phyloP scores from a whole-genome alignment of 1,140 invertebrate genomes.

The Microplitis demolitor region DNA sequence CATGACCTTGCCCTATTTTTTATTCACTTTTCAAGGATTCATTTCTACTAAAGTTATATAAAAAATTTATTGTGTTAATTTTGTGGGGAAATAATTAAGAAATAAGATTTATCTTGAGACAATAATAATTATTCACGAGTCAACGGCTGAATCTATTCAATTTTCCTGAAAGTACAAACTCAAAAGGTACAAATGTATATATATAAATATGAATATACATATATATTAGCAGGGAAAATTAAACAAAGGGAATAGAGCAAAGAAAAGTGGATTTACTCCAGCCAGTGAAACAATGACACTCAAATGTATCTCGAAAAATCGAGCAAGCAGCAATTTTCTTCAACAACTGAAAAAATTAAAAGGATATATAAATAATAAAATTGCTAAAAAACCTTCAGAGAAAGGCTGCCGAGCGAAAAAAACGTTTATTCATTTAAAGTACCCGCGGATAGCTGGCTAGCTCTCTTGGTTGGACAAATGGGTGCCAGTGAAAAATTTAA shows the following conservation, averaged over 20 bases:
- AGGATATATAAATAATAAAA: background rate
- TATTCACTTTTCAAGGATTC: too few species aligned
- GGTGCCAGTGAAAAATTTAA: background rate
- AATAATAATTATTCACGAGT: conserved; percentile 15
- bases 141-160: conserved; percentile 2
- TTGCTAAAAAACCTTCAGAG: background rate
- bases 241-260: background rate
- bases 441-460: background rate
- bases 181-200: background rate
- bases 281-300: too few species aligned
- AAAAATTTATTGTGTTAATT: too few species aligned
- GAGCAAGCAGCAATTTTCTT: too few species aligned
- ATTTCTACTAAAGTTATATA: too few species aligned
- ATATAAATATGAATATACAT: background rate
- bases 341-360: too few species aligned
- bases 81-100: too few species aligned
- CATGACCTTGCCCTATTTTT: too few species aligned
- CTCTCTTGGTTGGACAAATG: too few species aligned
- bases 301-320: too few species aligned
- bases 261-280: too few species aligned
- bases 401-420: background rate
- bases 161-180: background rate
- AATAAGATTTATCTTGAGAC: conserved; percentile 1
- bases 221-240: background rate
- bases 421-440: conserved; percentile 2